A percentile compares a stretch with the other conserved stretches of the same genome.
Evolutionary conservation across 2,113 vertebrate species (phyloP).

Genomic region (Hemiprocne comata): DNA sequence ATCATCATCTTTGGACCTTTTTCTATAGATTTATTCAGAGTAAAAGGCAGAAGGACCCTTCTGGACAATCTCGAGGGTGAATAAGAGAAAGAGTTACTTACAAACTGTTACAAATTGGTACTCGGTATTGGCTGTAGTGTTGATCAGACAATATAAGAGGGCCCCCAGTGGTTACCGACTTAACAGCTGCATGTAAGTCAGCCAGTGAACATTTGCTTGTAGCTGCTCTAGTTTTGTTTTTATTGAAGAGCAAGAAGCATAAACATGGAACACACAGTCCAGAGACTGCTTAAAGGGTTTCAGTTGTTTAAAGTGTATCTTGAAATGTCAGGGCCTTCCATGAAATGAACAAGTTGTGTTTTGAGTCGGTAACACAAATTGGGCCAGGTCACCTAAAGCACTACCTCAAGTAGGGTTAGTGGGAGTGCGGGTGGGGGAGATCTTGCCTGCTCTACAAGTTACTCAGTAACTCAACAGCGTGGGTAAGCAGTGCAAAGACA

Average conservation of each 20-base stretch:
- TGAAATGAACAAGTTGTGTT: background rate
- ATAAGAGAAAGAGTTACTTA: conserved; percentile 69
- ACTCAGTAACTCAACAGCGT: background rate
- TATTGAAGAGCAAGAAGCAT: conserved; percentile 72
- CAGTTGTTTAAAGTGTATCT: conserved; percentile 55
- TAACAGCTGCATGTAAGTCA: conserved; percentile 76
- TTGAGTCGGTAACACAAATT: background rate
- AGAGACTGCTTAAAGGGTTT: conserved; percentile 61
- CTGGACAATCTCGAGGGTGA: conserved; percentile 60
- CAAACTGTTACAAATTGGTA: conserved; percentile 75
- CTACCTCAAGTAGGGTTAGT: background rate
- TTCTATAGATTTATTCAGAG: conserved; percentile 67
- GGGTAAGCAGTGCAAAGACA: background rate
- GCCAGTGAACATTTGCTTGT: conserved; percentile 71
- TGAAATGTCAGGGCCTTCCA: conserved; percentile 45
- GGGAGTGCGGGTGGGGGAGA: accelerated
- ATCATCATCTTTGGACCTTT: conserved; percentile 64
- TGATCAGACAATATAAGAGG: conserved; percentile 71
- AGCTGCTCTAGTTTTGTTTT: conserved; percentile 70
- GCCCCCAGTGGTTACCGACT: conserved; percentile 66
- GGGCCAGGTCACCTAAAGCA: background rate
- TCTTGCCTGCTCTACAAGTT: background rate
- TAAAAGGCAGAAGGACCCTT: conserved; percentile 65
- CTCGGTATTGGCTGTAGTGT: conserved; percentile 69
- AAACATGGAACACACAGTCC: conserved; percentile 63